Percentiles rank a stretch among this genome's conserved stretches.
phyloP scores from a whole-genome alignment of 2,888 invertebrate genomes.

The Amblyjoppa proteus region DNA sequence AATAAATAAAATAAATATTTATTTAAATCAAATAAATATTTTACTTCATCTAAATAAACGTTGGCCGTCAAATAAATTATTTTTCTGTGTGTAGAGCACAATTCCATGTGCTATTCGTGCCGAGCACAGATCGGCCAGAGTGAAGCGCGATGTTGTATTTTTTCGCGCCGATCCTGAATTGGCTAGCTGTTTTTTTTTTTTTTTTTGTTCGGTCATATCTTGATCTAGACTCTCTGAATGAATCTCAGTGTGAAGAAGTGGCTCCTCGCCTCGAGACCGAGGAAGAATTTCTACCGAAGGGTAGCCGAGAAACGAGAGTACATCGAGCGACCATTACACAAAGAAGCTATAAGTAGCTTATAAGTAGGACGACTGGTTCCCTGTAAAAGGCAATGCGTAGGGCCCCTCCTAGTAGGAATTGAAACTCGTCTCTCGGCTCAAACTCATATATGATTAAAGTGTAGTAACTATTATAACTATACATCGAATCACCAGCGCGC shows the following conservation, averaged over 20 bases:
- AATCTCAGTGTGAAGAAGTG: not conserved
- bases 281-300: not conserved
- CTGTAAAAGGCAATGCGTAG: conserved; percentile 53
- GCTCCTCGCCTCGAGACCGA: not conserved
- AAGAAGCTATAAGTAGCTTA: not conserved
- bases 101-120: too few species aligned
- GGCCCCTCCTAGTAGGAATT: conserved; percentile 34
- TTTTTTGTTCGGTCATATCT: not conserved
- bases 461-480: conserved; percentile 22
- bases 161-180: too few species aligned
- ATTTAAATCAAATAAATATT: too few species aligned
- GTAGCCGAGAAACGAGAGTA: not conserved
- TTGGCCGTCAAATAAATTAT: too few species aligned
- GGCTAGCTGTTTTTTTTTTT: not conserved
- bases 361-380: conserved; percentile 40
- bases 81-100: too few species aligned
- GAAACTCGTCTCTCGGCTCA: conserved; percentile 30
- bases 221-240: not conserved
- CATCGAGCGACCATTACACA: not conserved
- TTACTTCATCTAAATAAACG: too few species aligned
- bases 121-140: too few species aligned
- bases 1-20: too few species aligned
- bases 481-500: not conserved
- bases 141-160: too few species aligned
- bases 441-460: conserved; percentile 10